Conservation (phyloP, 2,888 invertebrate species). For the Philaethria dido region DNA sequence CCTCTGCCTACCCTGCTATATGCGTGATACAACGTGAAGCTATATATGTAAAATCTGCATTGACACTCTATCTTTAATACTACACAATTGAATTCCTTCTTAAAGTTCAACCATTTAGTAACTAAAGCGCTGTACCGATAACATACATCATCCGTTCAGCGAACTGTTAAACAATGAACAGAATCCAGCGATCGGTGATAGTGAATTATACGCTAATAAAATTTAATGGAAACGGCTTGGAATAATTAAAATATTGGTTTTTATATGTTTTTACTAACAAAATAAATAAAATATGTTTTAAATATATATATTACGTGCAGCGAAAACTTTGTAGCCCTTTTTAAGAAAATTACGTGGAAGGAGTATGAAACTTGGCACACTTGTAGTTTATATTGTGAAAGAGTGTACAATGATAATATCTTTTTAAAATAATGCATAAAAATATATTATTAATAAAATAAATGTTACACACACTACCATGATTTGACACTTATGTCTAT, state of each 20-base stretch:
- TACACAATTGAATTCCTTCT: not conserved
- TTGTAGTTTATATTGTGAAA: no score
- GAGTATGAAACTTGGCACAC: no score
- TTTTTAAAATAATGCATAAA: no score
- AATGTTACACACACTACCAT: no score
- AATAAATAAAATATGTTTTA: not conserved
- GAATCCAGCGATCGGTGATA: constrained; percentile 9
- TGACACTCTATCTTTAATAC: not conserved
- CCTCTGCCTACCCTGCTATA: no score
- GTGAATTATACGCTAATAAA: constrained; percentile 16
- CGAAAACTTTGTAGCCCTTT: no score
- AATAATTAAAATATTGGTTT: not conserved
- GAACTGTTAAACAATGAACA: constrained; percentile 29
- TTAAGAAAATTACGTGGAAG: no score
- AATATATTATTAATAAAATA: no score
- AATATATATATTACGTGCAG: no score
- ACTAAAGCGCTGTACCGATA: constrained; percentile 28
- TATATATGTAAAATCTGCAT: not conserved
- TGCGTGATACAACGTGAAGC: no score
- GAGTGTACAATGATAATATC: no score
- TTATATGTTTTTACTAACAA: not conserved
- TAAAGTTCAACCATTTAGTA: constrained; percentile 15
- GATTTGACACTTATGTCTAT: no score
- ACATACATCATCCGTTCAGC: constrained; percentile 32
- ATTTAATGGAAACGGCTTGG: constrained; percentile 8